Evolutionary conservation across 2,797 vertebrate species (phyloP), one percentile per base, ranked within the genome.

Genomic region (Ptychadena robeensis): DNA sequence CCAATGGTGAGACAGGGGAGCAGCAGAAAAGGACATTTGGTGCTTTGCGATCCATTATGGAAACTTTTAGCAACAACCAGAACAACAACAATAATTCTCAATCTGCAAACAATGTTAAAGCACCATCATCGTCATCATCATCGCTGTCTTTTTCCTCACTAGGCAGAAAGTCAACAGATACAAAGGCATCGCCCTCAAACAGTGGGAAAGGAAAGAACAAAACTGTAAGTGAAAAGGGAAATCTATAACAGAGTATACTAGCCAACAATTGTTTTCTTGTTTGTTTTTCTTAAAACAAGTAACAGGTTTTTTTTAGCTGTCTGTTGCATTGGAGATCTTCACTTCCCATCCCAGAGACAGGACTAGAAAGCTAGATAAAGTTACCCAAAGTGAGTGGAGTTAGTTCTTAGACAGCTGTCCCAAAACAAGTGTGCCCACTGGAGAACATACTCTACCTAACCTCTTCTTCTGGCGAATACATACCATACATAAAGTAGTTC

Each of bases 11-110:
- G 32, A 68, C 86, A 0, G 92, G 92, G 6, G 95, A 95, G 0
- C 92, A 91, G 27, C 86, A 93, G 78, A 96, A 96, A 90, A 93
- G 96, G 10, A 94, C 96, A 4, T 97, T 98, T 25, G 98, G 97
- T 85, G 93, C 97, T 0, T 97, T 98, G 83, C 94, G 96, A 48
- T 97, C 97, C 87, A 97, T 98, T 88, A 98, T 99, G 96, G 98
- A 98, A 88, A 95, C 96, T 0, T 90, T 98, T 73, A 98, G 97
- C 64, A 96, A 96, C 34, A 98, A 98, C 91, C 94, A 96, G 71
- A 99, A 98, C 88, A 94, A 92, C 89, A 98, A 96, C 87, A 98
- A 95, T 87, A 96, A 94, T 75, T 88, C 80, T 87, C 91, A 94
- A 78, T 81, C 90, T n/a, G 61, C 90, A 74, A 89, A 86, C 80